Conservation (phyloP, 2,113 vertebrate genomes). For the Pomatorhinus ruficollis region DNA sequence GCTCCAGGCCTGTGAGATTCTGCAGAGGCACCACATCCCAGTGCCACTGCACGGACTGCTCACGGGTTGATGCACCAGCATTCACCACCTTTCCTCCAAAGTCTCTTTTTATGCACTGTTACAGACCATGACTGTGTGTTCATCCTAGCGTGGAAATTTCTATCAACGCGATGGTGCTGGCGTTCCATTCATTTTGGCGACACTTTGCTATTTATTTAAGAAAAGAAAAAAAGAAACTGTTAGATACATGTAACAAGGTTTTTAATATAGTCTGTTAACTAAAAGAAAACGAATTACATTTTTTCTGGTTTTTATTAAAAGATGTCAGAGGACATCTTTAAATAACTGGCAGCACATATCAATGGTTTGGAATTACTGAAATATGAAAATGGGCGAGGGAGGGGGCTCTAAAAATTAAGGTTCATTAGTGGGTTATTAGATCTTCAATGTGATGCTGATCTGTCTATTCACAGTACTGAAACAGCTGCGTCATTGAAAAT, state of each 20-base stretch:
- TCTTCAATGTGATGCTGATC: conserved; percentile 5
- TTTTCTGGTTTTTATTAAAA: conserved; percentile 1
- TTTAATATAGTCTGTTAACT: conserved; percentile 34
- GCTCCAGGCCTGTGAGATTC: background rate
- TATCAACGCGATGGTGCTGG: background rate
- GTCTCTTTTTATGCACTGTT: conserved; percentile 27
- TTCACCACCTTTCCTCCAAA: background rate
- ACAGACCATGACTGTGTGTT: background rate
- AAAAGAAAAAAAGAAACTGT: conserved; percentile 1
- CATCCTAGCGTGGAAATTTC: background rate
- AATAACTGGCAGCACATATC: background rate
- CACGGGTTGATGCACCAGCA: background rate
- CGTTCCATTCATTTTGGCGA: background rate
- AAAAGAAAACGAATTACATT: background rate
- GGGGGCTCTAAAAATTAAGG: background rate
- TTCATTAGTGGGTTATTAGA: background rate
- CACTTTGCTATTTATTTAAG: conserved; percentile 51
- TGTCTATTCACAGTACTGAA: conserved; percentile 20
- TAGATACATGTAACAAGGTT: conserved; percentile 5
- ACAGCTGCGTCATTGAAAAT: conserved; percentile 47
- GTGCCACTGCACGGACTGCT: background rate
- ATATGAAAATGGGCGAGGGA: background rate
- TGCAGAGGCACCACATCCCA: background rate
- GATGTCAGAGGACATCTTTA: background rate
- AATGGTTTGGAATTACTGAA: background rate